Conservation (phyloP, 2,797 vertebrate species). For the Sciaenops ocellatus region DNA sequence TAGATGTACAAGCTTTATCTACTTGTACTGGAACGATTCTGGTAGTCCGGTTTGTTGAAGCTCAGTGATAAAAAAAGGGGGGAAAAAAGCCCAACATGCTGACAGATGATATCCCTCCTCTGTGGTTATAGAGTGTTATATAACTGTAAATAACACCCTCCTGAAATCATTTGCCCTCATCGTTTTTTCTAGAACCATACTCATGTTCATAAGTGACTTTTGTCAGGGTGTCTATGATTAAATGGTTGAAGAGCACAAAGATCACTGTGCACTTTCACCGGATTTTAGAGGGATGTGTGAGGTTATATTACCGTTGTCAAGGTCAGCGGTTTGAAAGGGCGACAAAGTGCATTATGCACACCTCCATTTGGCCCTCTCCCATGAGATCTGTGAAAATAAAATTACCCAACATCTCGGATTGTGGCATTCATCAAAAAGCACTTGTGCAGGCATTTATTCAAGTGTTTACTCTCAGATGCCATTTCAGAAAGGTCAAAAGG, state of each 20-base stretch:
- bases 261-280: slow-evolving; percentile 31
- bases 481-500: slow-evolving; percentile 78
- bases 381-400: slow-evolving; percentile 76
- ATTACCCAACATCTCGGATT: slow-evolving; percentile 72
- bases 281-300: slow-evolving; percentile 51
- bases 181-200: slow-evolving; percentile 34
- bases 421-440: slow-evolving; percentile 79
- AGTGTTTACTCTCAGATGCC: slow-evolving; percentile 71
- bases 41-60: slow-evolving; percentile 17
- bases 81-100: background rate
- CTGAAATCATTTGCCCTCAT: slow-evolving; percentile 42
- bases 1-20: background rate
- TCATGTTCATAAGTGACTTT: slow-evolving; percentile 28
- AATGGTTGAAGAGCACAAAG: slow-evolving; percentile 58
- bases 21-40: background rate
- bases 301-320: slow-evolving; percentile 74
- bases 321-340: slow-evolving; percentile 67
- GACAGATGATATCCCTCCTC: slow-evolving; percentile 33
- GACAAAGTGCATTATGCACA: slow-evolving; percentile 66
- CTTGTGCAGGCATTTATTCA: slow-evolving; percentile 74
- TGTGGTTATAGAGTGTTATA: slow-evolving; percentile 31
- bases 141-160: slow-evolving; percentile 45
- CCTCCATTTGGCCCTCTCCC: slow-evolving; percentile 64
- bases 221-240: slow-evolving; percentile 54
- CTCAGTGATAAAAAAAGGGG: slow-evolving; percentile 22